Conservation (phyloP, 2,797 vertebrate genomes). For the Chlorospingus semifuscus region DNA sequence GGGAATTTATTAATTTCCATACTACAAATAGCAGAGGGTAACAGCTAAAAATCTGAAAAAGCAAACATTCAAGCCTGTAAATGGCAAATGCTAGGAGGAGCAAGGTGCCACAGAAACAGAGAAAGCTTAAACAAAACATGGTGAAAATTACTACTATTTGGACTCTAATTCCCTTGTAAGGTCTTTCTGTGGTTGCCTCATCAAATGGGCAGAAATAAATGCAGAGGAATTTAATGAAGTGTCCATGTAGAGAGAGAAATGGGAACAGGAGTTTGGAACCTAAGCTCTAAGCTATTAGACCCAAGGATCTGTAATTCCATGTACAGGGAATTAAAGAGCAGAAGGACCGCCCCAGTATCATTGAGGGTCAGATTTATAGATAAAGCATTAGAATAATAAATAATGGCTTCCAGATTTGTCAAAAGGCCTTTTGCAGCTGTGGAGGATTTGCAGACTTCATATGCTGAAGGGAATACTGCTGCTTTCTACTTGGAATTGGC, state of each 20-base stretch:
- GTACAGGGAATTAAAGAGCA: neutral
- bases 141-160: neutral
- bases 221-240: neutral
- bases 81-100: neutral
- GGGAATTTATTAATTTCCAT: constrained; percentile 12
- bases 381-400: neutral
- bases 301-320: neutral
- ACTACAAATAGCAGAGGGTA: neutral
- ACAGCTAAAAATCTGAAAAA: neutral
- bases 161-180: neutral
- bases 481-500: neutral
- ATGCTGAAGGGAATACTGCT: neutral
- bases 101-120: neutral
- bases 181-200: neutral
- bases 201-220: neutral
- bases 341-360: neutral
- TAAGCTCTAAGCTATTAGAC: neutral
- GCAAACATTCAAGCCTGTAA: neutral
- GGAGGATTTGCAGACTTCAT: neutral
- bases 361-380: neutral
- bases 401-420: neutral
- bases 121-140: neutral
- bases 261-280: neutral
- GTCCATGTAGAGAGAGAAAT: neutral
- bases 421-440: neutral